Conservation (phyloP, 2,113 vertebrate species). For the Myiopsitta monachus region DNA sequence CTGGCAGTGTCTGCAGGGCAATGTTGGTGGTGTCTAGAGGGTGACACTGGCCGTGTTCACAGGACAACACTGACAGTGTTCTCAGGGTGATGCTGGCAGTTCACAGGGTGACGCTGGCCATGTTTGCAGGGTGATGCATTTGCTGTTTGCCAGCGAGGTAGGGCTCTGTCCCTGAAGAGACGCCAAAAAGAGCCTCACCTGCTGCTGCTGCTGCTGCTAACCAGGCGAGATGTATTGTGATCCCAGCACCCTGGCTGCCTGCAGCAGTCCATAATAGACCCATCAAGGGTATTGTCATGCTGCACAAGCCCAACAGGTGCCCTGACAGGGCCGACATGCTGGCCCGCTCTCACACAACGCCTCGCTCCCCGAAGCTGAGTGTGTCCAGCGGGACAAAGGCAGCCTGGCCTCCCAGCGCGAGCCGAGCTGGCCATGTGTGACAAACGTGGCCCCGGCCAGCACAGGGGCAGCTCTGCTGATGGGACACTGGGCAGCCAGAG, state of each 20-base stretch:
- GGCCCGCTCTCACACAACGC: neutral
- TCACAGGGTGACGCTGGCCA: neutral
- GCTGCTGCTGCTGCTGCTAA: neutral
- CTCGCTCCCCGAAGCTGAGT: neutral
- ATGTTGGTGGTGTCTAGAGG: neutral
- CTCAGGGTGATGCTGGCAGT: neutral
- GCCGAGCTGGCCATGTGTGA: neutral
- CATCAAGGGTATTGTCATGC: neutral
- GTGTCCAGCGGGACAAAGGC: neutral
- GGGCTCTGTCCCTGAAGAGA: neutral
- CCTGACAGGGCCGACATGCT: accelerated
- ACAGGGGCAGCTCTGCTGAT: neutral
- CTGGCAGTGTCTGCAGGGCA: neutral
- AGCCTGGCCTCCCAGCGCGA: neutral
- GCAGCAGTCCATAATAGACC: neutral
- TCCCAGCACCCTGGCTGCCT: neutral
- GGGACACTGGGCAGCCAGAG: neutral
- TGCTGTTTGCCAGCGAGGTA: neutral
- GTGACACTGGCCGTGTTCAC: neutral
- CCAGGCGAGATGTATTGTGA: neutral
- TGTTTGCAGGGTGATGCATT: neutral
- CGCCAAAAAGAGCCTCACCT: neutral
- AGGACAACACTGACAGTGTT: neutral
- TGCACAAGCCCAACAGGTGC: neutral
- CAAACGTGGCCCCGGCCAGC: neutral